These are phyloP conservation scores for Sebastes oblongus DNA, from an alignment of 2,797 vertebrate genomes.

Conservation along the genomic window DNA sequence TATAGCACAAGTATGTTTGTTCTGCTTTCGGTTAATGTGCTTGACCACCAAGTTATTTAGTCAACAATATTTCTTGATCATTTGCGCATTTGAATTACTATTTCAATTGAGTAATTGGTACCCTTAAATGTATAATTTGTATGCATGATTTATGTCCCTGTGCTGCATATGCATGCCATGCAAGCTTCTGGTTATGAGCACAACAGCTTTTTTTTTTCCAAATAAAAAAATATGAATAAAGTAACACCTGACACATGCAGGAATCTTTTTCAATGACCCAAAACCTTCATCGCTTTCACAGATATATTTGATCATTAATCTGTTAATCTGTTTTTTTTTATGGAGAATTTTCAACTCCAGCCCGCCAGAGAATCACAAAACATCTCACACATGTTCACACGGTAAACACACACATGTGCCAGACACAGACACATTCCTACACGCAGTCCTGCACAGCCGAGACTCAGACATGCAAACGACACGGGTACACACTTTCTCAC, in stretches of 20 bases:
- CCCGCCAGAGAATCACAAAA: not conserved
- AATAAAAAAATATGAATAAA: not conserved
- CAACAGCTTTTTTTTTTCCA: not conserved
- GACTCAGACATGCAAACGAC: conserved; percentile 72
- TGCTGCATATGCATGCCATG: not conserved
- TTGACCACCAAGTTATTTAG: not conserved
- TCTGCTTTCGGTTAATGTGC: not conserved
- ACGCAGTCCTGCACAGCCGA: conserved; percentile 31
- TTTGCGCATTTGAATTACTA: not conserved
- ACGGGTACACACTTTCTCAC: conserved; percentile 62
- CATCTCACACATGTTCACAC: conserved; percentile 9
- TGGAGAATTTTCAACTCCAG: not conserved
- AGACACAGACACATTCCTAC: conserved; percentile 56
- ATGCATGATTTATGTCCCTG: not conserved
- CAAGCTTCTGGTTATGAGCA: not conserved
- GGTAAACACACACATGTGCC: not conserved
- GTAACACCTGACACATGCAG: not conserved
- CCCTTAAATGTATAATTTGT: not conserved
- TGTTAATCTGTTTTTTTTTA: not conserved
- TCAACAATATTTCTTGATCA: not conserved
- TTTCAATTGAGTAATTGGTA: not conserved
- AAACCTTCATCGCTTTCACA: not conserved
- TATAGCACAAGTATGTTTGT: too few relatives aligned
- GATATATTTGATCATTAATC: not conserved
- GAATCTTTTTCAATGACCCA: not conserved